Evolutionary conservation across 2,113 vertebrate genomes (phyloP).

Genomic region (Chloropsis cyanopogon): DNA sequence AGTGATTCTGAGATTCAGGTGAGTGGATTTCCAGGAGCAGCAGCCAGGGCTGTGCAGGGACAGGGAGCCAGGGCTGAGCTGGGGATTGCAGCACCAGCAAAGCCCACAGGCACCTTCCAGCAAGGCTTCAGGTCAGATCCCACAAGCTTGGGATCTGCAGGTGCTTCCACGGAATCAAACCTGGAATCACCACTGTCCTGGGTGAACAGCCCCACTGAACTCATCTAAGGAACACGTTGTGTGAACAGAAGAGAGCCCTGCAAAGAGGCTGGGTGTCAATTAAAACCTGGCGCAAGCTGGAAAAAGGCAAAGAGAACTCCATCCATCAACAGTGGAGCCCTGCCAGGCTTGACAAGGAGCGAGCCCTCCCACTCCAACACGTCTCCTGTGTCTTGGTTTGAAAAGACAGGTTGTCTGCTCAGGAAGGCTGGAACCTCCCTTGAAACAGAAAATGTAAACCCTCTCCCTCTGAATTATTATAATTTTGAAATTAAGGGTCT

Average conservation of each 20-base stretch:
- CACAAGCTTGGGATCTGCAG: rapidly evolving
- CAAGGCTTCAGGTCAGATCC: not conserved
- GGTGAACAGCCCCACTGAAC: not conserved
- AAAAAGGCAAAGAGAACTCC: not conserved
- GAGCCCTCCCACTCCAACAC: not conserved
- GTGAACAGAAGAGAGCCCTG: not conserved
- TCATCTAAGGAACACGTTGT: not conserved
- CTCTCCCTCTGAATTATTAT: not conserved
- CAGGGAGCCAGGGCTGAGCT: not conserved
- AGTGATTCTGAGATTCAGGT: no score
- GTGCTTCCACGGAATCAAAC: not conserved
- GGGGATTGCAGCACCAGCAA: not conserved
- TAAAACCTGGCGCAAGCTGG: not conserved
- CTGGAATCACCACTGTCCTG: rapidly evolving
- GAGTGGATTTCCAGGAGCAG: not conserved
- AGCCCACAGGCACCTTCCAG: not conserved
- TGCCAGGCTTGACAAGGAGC: not conserved
- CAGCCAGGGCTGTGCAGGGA: not conserved
- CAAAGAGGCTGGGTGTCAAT: not conserved
- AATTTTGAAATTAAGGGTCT: not conserved
- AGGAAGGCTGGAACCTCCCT: not conserved
- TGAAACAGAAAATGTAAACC: not conserved
- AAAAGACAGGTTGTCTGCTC: not conserved
- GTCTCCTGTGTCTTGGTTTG: not conserved
- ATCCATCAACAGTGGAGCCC: not conserved